Evolutionary conservation across 2,113 vertebrate genomes (phyloP).

Genomic region (Pholis gunnellus): DNA sequence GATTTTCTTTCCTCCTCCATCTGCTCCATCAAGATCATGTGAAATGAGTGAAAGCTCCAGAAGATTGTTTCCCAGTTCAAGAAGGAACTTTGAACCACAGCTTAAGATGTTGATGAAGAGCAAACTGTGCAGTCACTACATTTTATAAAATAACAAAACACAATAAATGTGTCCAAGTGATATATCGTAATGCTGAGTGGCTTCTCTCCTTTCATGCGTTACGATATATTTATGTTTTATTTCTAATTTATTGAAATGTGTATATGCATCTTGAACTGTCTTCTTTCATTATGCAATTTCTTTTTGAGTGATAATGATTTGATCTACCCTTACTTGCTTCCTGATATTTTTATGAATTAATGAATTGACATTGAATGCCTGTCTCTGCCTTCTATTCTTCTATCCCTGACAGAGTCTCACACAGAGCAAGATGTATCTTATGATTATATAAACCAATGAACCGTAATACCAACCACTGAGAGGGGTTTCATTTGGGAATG

Average conservation of each 20-base stretch:
- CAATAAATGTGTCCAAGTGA: background rate
- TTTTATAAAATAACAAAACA: background rate
- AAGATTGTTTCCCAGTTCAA: background rate
- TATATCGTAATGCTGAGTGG: background rate
- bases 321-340: background rate
- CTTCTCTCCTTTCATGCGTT: background rate
- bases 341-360: background rate
- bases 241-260: background rate
- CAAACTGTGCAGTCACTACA: background rate
- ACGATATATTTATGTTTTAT: background rate
- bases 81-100: background rate
- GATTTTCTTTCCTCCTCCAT: background rate
- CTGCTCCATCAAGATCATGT: background rate
- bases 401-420: background rate
- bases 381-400: background rate
- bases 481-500: background rate
- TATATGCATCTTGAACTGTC: background rate
- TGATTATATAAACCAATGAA: slow-evolving; percentile 4
- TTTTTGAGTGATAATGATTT: background rate
- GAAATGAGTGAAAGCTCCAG: background rate
- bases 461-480: background rate
- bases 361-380: background rate
- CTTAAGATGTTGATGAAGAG: background rate
- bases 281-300: background rate
- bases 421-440: background rate